phyloP scores from a whole-genome alignment of 2,888 invertebrate genomes.

The Philaethria dido region DNA sequence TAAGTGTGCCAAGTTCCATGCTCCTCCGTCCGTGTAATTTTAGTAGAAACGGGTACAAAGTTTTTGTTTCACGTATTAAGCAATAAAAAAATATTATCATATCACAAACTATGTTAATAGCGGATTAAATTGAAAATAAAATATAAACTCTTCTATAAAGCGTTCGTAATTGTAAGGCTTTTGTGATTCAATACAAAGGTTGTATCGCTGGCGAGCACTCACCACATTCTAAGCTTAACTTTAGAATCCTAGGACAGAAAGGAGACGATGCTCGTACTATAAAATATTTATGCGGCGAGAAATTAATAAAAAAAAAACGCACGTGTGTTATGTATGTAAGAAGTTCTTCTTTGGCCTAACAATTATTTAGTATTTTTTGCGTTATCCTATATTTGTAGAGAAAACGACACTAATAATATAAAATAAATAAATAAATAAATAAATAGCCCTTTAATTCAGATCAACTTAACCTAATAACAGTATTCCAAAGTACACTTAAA shows the following conservation, averaged over 20 bases:
- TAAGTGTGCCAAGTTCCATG: too few relatives aligned
- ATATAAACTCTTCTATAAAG: neutral
- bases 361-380: too few relatives aligned
- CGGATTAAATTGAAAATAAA: neutral
- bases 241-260: constrained; percentile 25
- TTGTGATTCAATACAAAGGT: constrained; percentile 44
- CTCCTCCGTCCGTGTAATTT: too few relatives aligned
- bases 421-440: too few relatives aligned
- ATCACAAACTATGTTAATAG: neutral
- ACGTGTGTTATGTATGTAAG: too few relatives aligned
- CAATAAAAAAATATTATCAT: neutral
- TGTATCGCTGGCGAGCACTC: constrained; percentile 47
- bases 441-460: too few relatives aligned
- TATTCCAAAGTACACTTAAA: too few relatives aligned
- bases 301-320: neutral
- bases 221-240: constrained; percentile 34
- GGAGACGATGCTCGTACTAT: constrained; percentile 7
- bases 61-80: neutral
- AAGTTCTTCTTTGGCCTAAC: too few relatives aligned
- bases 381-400: too few relatives aligned
- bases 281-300: neutral
- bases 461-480: too few relatives aligned
- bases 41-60: too few relatives aligned
- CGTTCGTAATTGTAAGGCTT: constrained; percentile 33
- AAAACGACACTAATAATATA: too few relatives aligned